Conservation (phyloP, 2,888 invertebrate genomes). For the Harmothoe impar region DNA sequence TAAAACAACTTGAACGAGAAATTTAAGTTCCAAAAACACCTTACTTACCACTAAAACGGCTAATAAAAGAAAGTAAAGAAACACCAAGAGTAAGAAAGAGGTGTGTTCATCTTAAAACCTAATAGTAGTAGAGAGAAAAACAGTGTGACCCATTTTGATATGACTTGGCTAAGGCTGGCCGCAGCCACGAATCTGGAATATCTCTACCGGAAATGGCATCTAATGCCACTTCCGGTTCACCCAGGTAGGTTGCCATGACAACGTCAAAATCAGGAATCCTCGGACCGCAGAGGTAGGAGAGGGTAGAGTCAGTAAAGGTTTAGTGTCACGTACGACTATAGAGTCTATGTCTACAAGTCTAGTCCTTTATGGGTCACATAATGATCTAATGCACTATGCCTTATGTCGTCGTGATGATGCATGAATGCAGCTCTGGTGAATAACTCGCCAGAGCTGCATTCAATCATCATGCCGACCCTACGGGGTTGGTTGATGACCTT, state of each 20-base stretch:
- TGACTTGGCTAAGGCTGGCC: no score
- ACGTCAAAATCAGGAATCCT: background rate
- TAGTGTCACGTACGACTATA: no score
- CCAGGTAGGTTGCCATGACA: background rate
- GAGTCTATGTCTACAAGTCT: background rate
- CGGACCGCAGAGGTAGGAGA: background rate
- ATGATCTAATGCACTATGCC: no score
- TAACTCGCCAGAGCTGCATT: no score
- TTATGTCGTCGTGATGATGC: no score
- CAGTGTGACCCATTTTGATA: background rate
- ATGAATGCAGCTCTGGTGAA: no score
- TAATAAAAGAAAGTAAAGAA: background rate
- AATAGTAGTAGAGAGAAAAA: background rate
- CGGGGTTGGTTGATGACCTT: no score
- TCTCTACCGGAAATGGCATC: background rate
- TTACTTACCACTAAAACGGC: background rate
- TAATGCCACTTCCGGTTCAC: slow-evolving; percentile 1
- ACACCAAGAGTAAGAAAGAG: background rate
- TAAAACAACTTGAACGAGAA: no score
- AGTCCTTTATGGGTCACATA: background rate
- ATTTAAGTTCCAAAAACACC: no score
- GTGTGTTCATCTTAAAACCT: background rate
- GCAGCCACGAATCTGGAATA: background rate
- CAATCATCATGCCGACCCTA: no score
- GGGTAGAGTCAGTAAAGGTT: background rate